These are phyloP conservation scores for Drosophila maculinotata DNA, from an alignment of 2,888 invertebrate species.

Conservation along the genomic window DNA sequence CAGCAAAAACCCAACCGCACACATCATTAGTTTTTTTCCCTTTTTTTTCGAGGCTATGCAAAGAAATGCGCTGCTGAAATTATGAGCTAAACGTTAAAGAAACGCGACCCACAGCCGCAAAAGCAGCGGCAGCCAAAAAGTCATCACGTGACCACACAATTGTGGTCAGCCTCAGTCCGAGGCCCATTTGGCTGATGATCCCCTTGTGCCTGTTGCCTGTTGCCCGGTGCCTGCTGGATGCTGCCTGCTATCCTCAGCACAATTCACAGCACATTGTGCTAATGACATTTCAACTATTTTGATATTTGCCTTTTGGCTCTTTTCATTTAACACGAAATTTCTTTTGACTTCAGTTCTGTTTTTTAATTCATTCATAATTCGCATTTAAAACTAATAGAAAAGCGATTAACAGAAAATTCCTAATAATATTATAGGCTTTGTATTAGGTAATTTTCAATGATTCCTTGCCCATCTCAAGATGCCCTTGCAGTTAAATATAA, in stretches of 20 bases:
- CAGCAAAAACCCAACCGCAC: conserved; percentile 27
- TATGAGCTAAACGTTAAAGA: conserved; percentile 45
- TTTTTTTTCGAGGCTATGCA: conserved; percentile 21
- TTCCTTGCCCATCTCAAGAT: too few relatives aligned
- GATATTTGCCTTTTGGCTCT: conserved; percentile 32
- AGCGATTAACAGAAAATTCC: not conserved
- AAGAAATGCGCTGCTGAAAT: conserved; percentile 40
- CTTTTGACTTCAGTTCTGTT: conserved; percentile 19
- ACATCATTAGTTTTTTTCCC: conserved; percentile 33
- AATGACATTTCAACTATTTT: conserved; percentile 68
- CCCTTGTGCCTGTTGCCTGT: conserved; percentile 10
- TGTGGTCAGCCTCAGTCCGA: conserved; percentile 44
- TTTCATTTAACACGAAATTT: conserved; percentile 13
- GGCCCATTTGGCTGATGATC: conserved; percentile 31
- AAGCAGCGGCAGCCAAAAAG: conserved; percentile 45
- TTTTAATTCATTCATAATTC: not conserved
- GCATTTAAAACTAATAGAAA: conserved; percentile 3
- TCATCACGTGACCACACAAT: conserved; percentile 69
- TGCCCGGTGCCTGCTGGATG: not conserved
- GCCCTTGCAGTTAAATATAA: too few relatives aligned
- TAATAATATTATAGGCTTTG: not conserved
- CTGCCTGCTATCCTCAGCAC: conserved; percentile 16
- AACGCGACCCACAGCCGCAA: conserved; percentile 16
- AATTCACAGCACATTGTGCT: conserved; percentile 43
- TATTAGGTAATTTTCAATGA: too few relatives aligned